phyloP scores from a whole-genome alignment of 2,113 vertebrate genomes.

The Ochotona curzoniae region DNA sequence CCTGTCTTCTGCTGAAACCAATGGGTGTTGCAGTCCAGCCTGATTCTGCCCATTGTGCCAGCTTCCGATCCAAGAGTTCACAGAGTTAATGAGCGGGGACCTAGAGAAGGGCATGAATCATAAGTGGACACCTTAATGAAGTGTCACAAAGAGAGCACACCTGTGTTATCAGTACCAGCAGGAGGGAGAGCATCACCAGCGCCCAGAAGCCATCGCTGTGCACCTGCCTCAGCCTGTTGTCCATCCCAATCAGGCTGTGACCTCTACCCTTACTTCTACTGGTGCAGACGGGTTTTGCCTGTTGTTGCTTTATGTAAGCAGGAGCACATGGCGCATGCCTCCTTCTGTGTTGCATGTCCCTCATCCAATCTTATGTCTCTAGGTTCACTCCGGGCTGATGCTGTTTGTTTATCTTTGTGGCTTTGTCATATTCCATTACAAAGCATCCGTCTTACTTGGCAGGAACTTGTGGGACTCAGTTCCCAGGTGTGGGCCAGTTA shows the following conservation, averaged over 20 bases:
- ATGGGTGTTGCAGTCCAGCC: too few relatives aligned
- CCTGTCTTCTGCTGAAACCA: too few relatives aligned
- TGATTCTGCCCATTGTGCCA: too few relatives aligned
- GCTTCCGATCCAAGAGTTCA: background rate
- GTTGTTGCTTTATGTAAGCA: background rate
- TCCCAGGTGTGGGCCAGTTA: background rate
- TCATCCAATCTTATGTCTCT: background rate
- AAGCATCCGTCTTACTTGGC: background rate
- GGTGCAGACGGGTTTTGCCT: background rate
- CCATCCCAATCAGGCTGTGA: background rate
- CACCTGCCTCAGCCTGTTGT: background rate
- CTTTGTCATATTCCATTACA: background rate
- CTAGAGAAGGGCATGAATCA: too few relatives aligned
- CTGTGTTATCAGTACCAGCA: background rate
- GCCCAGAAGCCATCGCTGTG: background rate
- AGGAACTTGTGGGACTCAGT: background rate
- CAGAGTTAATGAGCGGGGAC: background rate
- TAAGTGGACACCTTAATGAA: background rate
- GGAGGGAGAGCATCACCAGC: background rate
- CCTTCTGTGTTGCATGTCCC: background rate
- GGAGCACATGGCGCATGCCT: background rate
- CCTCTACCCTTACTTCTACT: background rate
- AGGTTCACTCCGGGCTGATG: background rate
- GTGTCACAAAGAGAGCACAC: background rate
- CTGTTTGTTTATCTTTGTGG: background rate